Base-by-base conservation (phyloP, 2,797 vertebrate genomes). In the Chelidonichthys spinosus region DNA sequence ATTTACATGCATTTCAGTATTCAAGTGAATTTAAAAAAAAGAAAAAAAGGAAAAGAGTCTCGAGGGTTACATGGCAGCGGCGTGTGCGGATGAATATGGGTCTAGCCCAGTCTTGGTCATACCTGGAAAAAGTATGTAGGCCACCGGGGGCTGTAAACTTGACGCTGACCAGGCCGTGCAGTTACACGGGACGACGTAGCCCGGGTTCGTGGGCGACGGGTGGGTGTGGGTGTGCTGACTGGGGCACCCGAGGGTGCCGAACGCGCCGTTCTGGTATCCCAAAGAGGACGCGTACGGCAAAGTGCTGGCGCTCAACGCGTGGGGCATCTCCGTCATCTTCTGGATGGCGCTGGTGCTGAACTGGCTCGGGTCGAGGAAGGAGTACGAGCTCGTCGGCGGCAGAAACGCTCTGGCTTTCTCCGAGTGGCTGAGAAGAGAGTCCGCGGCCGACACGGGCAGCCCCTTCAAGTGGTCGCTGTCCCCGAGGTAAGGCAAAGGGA, bases 41-140 rank as follows among this genome's bases (percentile, higher is more conserved):
- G 93, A 91, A 85, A 87, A 74, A 52, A 15, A 88, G 74, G 44
- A 85, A 71, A 78, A 42, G 64, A 86, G 92, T 92, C 74, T 83
- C 77, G 79, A 77, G 82, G 89, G 93, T 96, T 97, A 99, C 97
- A 99, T 98, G 93, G 97, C 97, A 78, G 98, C 75, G 79, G 97
- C 96, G 61, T 99, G 98, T 91, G 98, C 97, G 93, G 97, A 97
- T 78, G 97, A 97, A 84, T 99, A 99, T 65, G 98, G 98, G 88
- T 99, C 98, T 95, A 99, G 93, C 92, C 98, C 97, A 95, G 96
- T 94, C 96, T 99, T 99, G 95, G 97, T 97, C 98, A 99, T 99
- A 94, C 98, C 98, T 69, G 97, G 98, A 89, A 99, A 99, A 89
- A 99, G 95, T 95, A 99, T 99, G 97, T 99, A 99, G 95, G 98